A percentile compares a stretch with the other conserved stretches of the same genome.
Conservation (phyloP, 2,888 invertebrate genomes). For the Podabrus alpinus region DNA sequence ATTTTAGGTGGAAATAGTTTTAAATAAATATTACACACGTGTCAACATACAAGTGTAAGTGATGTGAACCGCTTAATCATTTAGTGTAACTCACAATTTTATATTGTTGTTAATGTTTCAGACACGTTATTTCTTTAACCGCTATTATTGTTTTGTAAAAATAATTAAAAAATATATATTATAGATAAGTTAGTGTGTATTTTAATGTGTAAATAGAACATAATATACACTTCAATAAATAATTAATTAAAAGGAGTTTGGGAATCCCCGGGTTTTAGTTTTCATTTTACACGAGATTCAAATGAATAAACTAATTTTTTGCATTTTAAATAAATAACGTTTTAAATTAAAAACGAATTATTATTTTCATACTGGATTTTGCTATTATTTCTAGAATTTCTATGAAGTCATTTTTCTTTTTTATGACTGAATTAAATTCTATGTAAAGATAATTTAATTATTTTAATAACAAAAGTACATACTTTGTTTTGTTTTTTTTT, state of each 20-base stretch:
- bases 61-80: neutral
- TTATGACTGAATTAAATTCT: no score
- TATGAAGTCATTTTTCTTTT: no score
- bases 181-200: neutral
- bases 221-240: neutral
- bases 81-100: neutral
- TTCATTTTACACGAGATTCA: no score
- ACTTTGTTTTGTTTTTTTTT: no score
- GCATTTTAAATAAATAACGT: no score
- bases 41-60: neutral
- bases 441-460: no score
- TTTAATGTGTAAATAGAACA: neutral
- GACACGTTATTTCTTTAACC: neutral
- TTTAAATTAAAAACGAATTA: no score
- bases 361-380: no score
- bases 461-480: no score
- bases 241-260: neutral
- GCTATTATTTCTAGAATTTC: no score
- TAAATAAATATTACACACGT: constrained; percentile 7
- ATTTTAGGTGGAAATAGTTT: constrained; percentile 4
- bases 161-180: neutral
- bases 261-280: no score
- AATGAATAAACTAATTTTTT: no score
- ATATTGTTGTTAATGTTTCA: neutral
- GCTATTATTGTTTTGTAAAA: neutral